Evolutionary conservation across 2,797 vertebrate genomes (phyloP).

Genomic region (Chelon labrosus): DNA sequence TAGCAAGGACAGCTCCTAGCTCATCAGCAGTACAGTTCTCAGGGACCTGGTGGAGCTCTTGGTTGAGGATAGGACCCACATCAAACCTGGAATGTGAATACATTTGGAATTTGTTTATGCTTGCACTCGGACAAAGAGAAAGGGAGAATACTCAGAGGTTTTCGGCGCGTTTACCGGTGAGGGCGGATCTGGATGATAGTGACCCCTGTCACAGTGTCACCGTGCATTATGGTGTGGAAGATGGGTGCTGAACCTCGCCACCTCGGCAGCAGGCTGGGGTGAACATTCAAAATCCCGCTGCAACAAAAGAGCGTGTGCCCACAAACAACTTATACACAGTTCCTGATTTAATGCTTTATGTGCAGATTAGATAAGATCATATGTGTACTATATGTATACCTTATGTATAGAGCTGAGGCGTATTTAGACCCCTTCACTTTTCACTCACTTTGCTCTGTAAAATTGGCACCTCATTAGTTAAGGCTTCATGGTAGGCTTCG

Average conservation of each 20-base stretch:
- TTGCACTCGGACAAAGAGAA: neutral
- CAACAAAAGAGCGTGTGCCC: neutral
- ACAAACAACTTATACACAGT: neutral
- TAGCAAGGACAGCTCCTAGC: constrained; percentile 86
- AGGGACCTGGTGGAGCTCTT: constrained; percentile 87
- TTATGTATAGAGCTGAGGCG: neutral
- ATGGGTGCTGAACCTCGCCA: constrained; percentile 96
- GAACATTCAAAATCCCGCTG: constrained; percentile 94
- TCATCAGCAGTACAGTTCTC: constrained; percentile 86
- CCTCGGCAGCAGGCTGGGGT: constrained; percentile 94
- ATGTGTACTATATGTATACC: neutral
- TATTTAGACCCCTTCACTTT: neutral
- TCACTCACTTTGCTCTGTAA: neutral
- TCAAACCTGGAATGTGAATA: constrained; percentile 88
- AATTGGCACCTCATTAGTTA: neutral
- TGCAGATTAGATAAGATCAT: neutral
- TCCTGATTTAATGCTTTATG: neutral
- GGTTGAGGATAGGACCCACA: constrained; percentile 92
- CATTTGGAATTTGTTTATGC: neutral
- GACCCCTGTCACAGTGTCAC: constrained; percentile 91
- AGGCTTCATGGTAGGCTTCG: no score
- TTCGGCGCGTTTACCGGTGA: constrained; percentile 81
- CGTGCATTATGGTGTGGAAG: constrained; percentile 91
- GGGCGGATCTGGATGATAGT: constrained; percentile 95
- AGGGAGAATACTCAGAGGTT: neutral